These are phyloP conservation scores for Odocoileus hemionus DNA, from an alignment of 2,113 vertebrate genomes.

Conservation along the genomic window DNA sequence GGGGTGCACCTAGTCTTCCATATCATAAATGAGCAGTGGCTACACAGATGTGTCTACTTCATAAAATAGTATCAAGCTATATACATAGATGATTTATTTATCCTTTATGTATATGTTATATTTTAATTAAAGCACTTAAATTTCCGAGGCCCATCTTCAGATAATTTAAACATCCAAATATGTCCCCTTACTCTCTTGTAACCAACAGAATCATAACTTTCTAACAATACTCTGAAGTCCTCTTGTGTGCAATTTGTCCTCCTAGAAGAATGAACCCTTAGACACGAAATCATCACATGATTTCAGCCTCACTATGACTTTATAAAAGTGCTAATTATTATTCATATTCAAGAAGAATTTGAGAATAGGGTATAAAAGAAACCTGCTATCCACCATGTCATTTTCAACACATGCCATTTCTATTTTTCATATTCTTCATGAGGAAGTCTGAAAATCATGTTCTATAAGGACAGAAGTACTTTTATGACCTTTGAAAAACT, in stretches of 20 bases:
- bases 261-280: not conserved
- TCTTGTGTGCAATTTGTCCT: not conserved
- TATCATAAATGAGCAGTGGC: not conserved
- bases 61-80: not conserved
- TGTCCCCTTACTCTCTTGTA: not conserved
- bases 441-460: not conserved
- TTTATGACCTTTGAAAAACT: not conserved
- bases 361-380: not conserved
- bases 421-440: not conserved
- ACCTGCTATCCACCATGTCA: not conserved
- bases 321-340: not conserved
- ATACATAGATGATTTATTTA: not conserved
- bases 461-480: not conserved
- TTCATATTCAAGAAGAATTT: not conserved
- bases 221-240: not conserved
- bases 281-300: not conserved
- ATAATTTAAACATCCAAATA: not conserved
- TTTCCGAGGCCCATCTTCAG: not conserved
- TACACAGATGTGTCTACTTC: not conserved
- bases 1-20: not conserved
- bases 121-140: not conserved
- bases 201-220: not conserved
- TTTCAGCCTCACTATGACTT: not conserved
- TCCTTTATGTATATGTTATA: not conserved
- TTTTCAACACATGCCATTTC: not conserved